Base-by-base conservation (phyloP, 2,113 vertebrate species). In the Polypterus senegalus region DNA sequence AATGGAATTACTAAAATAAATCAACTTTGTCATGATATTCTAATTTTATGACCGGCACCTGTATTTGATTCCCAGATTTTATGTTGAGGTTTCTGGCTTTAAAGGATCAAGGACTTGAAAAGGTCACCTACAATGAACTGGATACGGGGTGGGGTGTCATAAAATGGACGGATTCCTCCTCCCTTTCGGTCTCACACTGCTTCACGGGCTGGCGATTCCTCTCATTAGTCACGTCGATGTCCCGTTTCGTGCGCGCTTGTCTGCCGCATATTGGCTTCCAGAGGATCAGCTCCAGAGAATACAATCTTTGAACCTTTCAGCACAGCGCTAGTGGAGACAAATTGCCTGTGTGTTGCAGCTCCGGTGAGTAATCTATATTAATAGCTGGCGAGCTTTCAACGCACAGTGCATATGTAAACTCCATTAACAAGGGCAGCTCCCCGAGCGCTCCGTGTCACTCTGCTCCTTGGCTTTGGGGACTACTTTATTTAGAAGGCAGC, bases 281-380 rank as follows among this genome's bases (percentile, higher is more conserved):
- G 67, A 48, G 52, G 67, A 68, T 71, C 68, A 68, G 67, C 79
- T 76, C 72, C 58, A 44, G 79, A 81, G 82, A 78, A 80, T 76
- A 80, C 77, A 67, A 77, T 76, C 77, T 78, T 73, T 76, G 71
- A 79, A 77, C 79, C 81, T 83, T 81, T 83, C 78, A 78, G 73
- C 74, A 47, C 73, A 73, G 74, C 71, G 68, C 77, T 82, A 83
- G 78, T 80, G 76, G 85, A 83, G 84, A 88, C 81, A 85, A 87
- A 88, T 85, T 82, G 78, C 79, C 69, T 61, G 73, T 75, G 75
- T 81, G 75, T 79, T 78, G 75, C 65, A 64, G 74, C 65, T 72
- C 79, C 67, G 63, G 75, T 80, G 79, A 81, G 75, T 80, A 76
- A 82, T 82, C 83, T 81, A 76, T 81, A 84, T 83, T 84, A 86